A percentile compares a stretch with the other conserved stretches of the same genome.
These are phyloP conservation scores for Schizaphis graminum DNA, from an alignment of 2,888 invertebrate genomes.

Conservation along the genomic window DNA sequence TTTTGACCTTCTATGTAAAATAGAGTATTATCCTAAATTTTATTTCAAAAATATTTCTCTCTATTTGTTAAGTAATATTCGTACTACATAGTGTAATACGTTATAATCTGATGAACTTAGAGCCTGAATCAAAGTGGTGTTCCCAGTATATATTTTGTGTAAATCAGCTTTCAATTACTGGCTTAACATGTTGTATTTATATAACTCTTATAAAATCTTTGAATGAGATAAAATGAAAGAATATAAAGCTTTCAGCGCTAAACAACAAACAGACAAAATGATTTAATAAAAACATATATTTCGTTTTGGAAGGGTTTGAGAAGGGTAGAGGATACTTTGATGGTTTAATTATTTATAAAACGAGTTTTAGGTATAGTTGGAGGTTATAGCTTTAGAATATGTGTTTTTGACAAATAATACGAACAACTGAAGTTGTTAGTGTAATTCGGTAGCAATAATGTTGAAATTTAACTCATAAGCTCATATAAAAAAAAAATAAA, in stretches of 20 bases:
- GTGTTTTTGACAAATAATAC: not conserved
- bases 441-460: not conserved
- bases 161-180: conserved; percentile 30
- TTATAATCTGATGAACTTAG: not conserved
- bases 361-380: not conserved
- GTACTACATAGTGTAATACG: not conserved
- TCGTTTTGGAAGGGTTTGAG: not conserved
- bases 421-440: not conserved
- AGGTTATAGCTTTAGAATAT: not conserved
- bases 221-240: not conserved
- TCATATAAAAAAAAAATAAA: not conserved
- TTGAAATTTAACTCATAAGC: not conserved
- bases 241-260: not conserved
- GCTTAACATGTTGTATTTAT: conserved; percentile 18
- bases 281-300: conserved; percentile 25
- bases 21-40: not conserved
- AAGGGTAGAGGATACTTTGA: not conserved
- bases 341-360: conserved; percentile 1
- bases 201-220: not conserved
- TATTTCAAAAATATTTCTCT: not conserved
- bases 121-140: not conserved
- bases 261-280: conserved; percentile 36
- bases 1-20: not conserved
- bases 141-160: not conserved
- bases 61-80: not conserved